Conservation (phyloP, 2,113 vertebrate genomes). For the Pseudorhombus dupliciocellatus region DNA sequence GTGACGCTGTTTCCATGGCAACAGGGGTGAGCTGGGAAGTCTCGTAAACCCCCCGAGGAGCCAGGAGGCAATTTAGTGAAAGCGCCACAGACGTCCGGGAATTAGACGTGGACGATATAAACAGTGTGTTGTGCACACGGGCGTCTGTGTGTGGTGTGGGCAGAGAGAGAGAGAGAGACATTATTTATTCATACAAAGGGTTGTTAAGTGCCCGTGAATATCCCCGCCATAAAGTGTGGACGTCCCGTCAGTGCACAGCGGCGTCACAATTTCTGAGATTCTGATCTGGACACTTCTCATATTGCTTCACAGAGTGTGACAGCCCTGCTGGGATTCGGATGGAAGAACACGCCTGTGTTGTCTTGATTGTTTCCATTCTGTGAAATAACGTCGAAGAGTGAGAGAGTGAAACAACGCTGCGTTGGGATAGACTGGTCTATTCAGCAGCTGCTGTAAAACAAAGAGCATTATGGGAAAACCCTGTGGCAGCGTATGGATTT, state of each 20-base stretch:
- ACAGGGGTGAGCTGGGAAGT: slow-evolving; percentile 43
- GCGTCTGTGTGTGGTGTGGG: not conserved
- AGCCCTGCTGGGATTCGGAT: slow-evolving; percentile 10
- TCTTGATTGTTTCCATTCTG: no score
- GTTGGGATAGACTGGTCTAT: no score
- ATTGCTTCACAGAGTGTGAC: not conserved
- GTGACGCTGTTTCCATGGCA: slow-evolving; percentile 48
- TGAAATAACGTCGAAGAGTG: no score
- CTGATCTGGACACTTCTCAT: not conserved
- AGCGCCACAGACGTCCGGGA: slow-evolving; percentile 34
- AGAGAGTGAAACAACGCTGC: no score
- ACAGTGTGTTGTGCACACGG: not conserved
- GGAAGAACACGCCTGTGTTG: no score
- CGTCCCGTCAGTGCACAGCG: not conserved
- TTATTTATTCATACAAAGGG: slow-evolving; percentile 8
- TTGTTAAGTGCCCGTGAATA: not conserved
- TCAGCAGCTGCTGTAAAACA: no score
- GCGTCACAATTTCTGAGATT: not conserved
- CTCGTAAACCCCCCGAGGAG: slow-evolving; percentile 25
- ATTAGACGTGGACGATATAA: slow-evolving; percentile 21
- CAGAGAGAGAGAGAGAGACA: not conserved
- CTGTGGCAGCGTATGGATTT: not conserved
- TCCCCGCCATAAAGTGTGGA: not conserved
- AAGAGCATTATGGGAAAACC: not conserved
- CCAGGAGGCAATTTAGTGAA: slow-evolving; percentile 48